Evolutionary conservation across 2,113 vertebrate genomes (phyloP), one percentile per base, ranked within the genome.

Genomic region (Tricholaema leucomelas): DNA sequence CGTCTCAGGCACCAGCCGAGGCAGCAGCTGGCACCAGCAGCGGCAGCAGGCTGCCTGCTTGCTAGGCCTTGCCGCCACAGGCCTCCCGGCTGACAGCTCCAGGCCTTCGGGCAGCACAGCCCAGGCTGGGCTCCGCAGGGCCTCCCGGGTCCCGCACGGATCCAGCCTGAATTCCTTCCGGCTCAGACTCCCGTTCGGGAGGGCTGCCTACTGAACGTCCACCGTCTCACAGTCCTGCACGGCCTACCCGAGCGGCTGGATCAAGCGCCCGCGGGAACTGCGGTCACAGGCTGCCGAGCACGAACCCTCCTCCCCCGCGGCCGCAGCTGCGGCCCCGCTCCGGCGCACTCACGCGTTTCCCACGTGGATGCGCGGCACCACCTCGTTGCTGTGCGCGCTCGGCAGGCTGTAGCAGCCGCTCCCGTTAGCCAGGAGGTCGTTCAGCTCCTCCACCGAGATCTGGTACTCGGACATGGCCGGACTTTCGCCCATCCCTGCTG

Each of bases 351-450:
- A 99, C 99, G 98, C 99, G 97, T 99, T 99, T 75, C 99, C 99
- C 96, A 99, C 97, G 98, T 98, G 99, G 95, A 99, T 98, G 89
- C 98, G 96, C 61, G 98, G 98, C 95, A 96, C 98, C 89, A 99
- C 99, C 97, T 99, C 99, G 97, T 99, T 99, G 98, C 98, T 99
- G 90, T 99, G 98, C 75, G 99, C 98, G 69, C 98, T 98, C 21
- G 99, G 99, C 13, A 99, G 97, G 95, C 98, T 98, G 98, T 99
- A 99, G 88, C 98, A 98, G 88, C 99, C 99, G 96, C 98, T 98
- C 86, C 98, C 98, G 73, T 99, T 97, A 2, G 98, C 98, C 83
- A 99, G 97, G 20, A 99, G 97, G 91, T 99, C 98, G 97, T 99
- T 99, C 85, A 99, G 98, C 87, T 98, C 98, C 75, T 98, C 98